Conservation (phyloP, 2,113 vertebrate species). For the Dascyllus trimaculatus region DNA sequence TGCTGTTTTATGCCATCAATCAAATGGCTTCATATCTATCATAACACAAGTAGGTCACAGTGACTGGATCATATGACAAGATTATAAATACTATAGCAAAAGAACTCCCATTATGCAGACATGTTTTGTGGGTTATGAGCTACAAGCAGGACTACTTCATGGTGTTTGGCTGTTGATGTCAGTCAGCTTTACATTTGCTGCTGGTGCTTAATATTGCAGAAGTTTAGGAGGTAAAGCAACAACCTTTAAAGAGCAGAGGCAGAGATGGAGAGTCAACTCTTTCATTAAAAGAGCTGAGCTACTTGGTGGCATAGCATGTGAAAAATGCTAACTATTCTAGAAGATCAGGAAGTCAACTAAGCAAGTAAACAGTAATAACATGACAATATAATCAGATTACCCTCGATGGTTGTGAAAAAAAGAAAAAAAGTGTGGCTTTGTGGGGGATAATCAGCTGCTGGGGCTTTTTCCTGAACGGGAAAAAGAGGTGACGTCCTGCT, state of each 20-base stretch:
- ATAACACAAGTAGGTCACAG: slow-evolving; percentile 50
- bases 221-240: not conserved
- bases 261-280: slow-evolving; percentile 6
- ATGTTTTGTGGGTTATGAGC: slow-evolving; percentile 10
- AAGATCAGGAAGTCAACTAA: slow-evolving; percentile 53
- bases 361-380: slow-evolving; percentile 65
- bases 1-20: slow-evolving; percentile 24
- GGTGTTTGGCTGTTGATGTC: slow-evolving; percentile 12
- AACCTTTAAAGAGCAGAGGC: not conserved
- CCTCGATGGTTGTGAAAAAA: not conserved
- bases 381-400: slow-evolving; percentile 63
- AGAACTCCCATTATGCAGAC: slow-evolving; percentile 11
- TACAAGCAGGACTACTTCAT: not conserved
- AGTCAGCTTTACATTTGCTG: slow-evolving; percentile 15
- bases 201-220: slow-evolving; percentile 8
- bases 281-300: slow-evolving; percentile 47
- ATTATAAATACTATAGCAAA: slow-evolving; percentile 50
- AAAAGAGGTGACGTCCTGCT: slow-evolving; percentile 47
- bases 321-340: slow-evolving; percentile 49
- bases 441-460: slow-evolving; percentile 29
- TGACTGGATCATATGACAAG: slow-evolving; percentile 38
- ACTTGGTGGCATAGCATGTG: slow-evolving; percentile 34
- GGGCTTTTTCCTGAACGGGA: slow-evolving; percentile 39
- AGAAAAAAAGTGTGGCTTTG: slow-evolving; percentile 16
- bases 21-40: slow-evolving; percentile 38